Base-by-base conservation (phyloP, 2,888 invertebrate genomes). In the Limulus polyphemus region DNA sequence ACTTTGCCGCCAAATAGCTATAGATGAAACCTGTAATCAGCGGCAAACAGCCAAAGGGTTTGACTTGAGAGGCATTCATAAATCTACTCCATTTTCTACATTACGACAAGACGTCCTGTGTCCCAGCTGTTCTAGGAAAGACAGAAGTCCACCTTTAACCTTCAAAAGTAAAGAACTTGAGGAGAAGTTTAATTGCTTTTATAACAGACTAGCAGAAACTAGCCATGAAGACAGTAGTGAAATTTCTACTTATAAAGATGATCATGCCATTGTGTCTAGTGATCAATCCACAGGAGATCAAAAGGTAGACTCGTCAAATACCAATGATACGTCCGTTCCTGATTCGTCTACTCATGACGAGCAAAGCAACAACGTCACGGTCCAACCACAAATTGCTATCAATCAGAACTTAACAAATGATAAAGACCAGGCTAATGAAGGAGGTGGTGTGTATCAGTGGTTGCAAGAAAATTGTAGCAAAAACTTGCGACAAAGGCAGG, bases 141-240 rank as follows among this genome's bases (percentile, higher is more conserved):
- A 68, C n/a, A 59, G 63, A 11, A 49, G 60, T 16, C 62, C 67
- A 2, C 56, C 65, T 1, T 49, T 65, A 14, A 16, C 48, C 32
- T 66, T 66, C 55, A 68, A 68, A 32, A 67, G 64, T 48, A 67
- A 67, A 32, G 65, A 68, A 48, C 55, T 68, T 9, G 68, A 68
- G 56, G 66, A 67, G 46, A 69, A 69, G 48, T 69, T 69, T 57
- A 67, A 62, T 48, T 68, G 68, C 56, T 69, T 68, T 58, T 69
- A 67, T 63, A 69, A 67, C 52, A 62, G 67, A n/a, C 55, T 69
- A 32, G 66, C 67, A 1, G 69, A 69, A 54, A 67, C 68, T 0
- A 67, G 67, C 60, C 64, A 67, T 47, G 68, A 69, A 55, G 69
- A 69, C 11, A 65, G 65, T 59, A 68, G 67, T 32, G 69, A 69